A percentile compares a stretch with the other conserved stretches of the same genome.
Conservation (phyloP, 2,888 invertebrate species). For the Drosophila percnosoma region DNA sequence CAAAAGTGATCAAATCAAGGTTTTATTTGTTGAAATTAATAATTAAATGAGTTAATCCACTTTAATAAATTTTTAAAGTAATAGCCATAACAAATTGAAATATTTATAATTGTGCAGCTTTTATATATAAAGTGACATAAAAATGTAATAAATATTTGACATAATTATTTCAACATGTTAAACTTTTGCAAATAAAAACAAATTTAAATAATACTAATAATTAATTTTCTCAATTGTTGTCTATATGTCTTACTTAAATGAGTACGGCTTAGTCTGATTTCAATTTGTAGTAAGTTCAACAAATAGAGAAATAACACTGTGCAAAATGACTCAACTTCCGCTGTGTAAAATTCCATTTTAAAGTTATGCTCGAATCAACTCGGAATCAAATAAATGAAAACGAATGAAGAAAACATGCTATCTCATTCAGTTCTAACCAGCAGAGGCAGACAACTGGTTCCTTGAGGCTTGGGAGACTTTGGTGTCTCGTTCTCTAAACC, state of each 20-base stretch:
- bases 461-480: background rate
- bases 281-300: background rate
- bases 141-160: background rate
- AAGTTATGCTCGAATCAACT: slow-evolving; percentile 56
- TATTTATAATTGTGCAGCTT: background rate
- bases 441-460: background rate
- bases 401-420: slow-evolving; percentile 52
- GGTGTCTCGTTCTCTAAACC: slow-evolving; percentile 13
- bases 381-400: slow-evolving; percentile 59
- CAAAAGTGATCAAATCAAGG: background rate
- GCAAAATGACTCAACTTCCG: slow-evolving; percentile 65
- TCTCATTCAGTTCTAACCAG: slow-evolving; percentile 52
- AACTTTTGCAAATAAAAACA: too few species aligned
- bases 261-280: background rate
- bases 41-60: background rate
- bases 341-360: slow-evolving; percentile 51
- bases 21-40: background rate
- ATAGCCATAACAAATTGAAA: background rate
- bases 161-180: too few species aligned
- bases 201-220: too few species aligned
- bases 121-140: too few species aligned
- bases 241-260: background rate
- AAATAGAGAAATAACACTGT: slow-evolving; percentile 23
- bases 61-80: background rate
- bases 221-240: too few species aligned